Percentiles rank a stretch among this genome's conserved stretches.
phyloP scores from a whole-genome alignment of 2,113 vertebrate genomes.

The Oncorhynchus mykiss region DNA sequence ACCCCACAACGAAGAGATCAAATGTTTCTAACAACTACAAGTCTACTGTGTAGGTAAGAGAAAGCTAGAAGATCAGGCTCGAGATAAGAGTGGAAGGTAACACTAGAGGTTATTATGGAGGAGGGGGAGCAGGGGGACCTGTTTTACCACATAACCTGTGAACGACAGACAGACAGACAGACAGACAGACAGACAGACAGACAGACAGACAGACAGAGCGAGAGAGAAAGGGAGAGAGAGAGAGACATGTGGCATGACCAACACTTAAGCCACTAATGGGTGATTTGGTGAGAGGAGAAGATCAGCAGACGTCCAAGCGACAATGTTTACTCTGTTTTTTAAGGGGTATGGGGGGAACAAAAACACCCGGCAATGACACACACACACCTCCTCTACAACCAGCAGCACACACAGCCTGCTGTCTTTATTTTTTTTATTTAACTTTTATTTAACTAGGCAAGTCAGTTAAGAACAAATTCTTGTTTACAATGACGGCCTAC shows the following conservation, averaged over 20 bases:
- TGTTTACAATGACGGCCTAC: too few relatives aligned
- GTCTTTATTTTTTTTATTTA: conserved; percentile 21
- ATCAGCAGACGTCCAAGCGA: conserved; percentile 61
- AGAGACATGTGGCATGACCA: conserved; percentile 53
- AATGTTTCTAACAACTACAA: conserved; percentile 23
- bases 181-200: too few relatives aligned
- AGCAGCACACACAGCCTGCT: conserved; percentile 14
- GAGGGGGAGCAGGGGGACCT: conserved; percentile 30
- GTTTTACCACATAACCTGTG: conserved; percentile 56
- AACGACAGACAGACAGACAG: conserved; percentile 32
- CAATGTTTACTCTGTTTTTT: conserved; percentile 16
- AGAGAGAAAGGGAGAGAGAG: background rate
- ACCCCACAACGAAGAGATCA: conserved; percentile 22
- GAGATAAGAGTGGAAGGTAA: conserved; percentile 60
- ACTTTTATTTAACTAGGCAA: too few relatives aligned
- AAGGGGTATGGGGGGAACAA: background rate
- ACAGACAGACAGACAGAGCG: background rate
- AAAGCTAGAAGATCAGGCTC: conserved; percentile 26
- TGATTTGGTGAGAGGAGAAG: conserved; percentile 53
- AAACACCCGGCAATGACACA: background rate
- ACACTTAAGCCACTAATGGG: conserved; percentile 62
- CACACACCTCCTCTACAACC: background rate
- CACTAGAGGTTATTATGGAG: conserved; percentile 22
- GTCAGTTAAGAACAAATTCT: too few relatives aligned
- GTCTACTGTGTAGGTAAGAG: conserved; percentile 34